Evolutionary conservation across 2,113 vertebrate genomes (phyloP).

Genomic region (Triplophysa tibetana): DNA sequence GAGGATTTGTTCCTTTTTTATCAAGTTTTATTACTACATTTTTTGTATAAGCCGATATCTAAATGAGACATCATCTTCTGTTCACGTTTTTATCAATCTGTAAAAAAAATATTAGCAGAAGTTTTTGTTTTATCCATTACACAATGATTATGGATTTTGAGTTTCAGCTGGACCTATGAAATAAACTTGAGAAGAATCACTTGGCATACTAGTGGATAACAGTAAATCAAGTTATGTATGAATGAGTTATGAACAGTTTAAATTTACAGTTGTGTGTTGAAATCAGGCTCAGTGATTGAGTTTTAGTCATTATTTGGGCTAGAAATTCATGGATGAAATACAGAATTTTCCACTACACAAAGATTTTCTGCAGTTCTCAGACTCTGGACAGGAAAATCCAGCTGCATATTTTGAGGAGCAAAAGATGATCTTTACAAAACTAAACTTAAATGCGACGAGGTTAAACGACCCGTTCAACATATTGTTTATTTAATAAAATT

Average conservation of each 20-base stretch:
- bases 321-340: background rate
- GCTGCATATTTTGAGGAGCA: background rate
- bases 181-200: background rate
- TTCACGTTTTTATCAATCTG: slow-evolving; percentile 3
- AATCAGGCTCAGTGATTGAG: background rate
- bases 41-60: background rate
- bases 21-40: background rate
- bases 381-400: slow-evolving; percentile 21
- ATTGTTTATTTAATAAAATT: no score
- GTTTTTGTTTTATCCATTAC: background rate
- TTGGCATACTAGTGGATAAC: background rate
- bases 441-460: no score
- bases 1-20: background rate
- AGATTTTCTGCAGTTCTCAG: background rate
- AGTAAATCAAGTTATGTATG: background rate
- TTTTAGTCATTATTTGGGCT: slow-evolving; percentile 9
- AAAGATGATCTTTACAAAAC: background rate
- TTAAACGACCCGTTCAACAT: no score
- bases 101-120: background rate
- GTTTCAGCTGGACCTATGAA: slow-evolving; percentile 28
- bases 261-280: no score
- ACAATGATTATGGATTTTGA: background rate
- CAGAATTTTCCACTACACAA: slow-evolving; percentile 5
- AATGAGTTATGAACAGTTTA: no score
- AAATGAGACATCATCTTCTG: background rate